Evolutionary conservation across 2,113 vertebrate genomes (phyloP).

Genomic region (Nyctereutes procyonoides): DNA sequence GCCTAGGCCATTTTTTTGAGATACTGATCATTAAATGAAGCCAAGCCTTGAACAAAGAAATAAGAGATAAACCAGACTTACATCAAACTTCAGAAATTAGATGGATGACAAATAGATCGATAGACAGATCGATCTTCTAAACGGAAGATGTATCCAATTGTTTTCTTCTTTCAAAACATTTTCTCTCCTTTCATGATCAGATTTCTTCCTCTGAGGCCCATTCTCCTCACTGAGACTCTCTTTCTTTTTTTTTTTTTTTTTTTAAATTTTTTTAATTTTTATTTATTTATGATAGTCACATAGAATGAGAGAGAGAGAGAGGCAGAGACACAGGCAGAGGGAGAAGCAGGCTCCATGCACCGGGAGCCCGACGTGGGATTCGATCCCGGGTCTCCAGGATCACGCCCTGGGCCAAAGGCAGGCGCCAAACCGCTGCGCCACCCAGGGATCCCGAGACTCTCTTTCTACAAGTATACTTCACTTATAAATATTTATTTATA

Average conservation of each 20-base stretch:
- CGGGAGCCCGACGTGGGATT: too few relatives aligned
- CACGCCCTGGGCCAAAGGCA: too few relatives aligned
- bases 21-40: not conserved
- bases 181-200: not conserved
- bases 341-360: too few relatives aligned
- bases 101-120: not conserved
- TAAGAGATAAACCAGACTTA: not conserved
- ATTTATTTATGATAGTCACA: too few relatives aligned
- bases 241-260: too few relatives aligned
- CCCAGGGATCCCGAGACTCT: too few relatives aligned
- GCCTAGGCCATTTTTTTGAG: not conserved
- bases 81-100: not conserved
- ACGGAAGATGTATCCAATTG: not conserved
- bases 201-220: not conserved
- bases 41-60: not conserved
- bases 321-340: too few relatives aligned
- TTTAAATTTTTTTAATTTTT: too few relatives aligned
- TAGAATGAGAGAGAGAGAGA: too few relatives aligned
- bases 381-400: too few relatives aligned
- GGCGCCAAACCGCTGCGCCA: too few relatives aligned
- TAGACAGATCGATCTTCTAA: not conserved
- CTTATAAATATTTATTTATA: not conserved
- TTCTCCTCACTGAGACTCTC: not conserved
- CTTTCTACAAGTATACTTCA: not conserved
- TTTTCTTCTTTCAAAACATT: not conserved